Evolutionary conservation across 2,113 vertebrate species (phyloP).

Genomic region (Sander vitreus): DNA sequence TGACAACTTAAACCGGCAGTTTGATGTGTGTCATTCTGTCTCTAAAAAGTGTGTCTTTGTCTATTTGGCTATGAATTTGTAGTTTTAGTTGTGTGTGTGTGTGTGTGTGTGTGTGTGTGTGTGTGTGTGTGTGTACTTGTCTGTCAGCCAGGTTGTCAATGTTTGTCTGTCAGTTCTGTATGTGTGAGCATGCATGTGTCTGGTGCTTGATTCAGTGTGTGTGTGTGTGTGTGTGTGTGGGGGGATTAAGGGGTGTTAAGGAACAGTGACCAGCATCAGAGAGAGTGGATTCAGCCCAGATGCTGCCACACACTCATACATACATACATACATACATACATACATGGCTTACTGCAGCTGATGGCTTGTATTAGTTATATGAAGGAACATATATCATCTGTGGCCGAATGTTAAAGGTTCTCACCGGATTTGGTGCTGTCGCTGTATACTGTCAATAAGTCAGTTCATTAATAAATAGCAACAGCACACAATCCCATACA

Average conservation of each 20-base stretch:
- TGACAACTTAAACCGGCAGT: conserved; percentile 37
- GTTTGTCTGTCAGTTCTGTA: conserved; percentile 14
- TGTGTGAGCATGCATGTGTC: conserved; percentile 11
- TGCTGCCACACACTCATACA: conserved; percentile 41
- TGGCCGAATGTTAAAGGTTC: conserved; percentile 13
- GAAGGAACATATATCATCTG: conserved; percentile 8
- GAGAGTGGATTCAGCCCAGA: conserved; percentile 64
- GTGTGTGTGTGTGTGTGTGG: conserved; percentile 1
- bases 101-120: conserved; percentile 15
- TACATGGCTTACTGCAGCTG: conserved; percentile 42
- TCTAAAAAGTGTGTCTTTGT: conserved; percentile 32
- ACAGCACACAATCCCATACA: neutral
- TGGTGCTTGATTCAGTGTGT: neutral
- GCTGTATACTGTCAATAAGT: neutral
- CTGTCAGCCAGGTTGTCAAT: neutral
- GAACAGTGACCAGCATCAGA: conserved; percentile 73
- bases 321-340: conserved; percentile 18
- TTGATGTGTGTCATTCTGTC: conserved; percentile 38
- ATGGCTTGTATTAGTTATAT: conserved; percentile 29
- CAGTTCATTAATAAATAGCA: neutral
- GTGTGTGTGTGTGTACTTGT: neutral
- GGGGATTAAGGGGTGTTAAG: conserved; percentile 64
- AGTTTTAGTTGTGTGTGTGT: neutral
- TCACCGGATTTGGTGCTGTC: neutral
- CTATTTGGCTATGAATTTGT: conserved; percentile 15